A percentile compares a stretch with the other conserved stretches of the same genome.
phyloP scores from a whole-genome alignment of 2,113 vertebrate genomes.

The Syngnathus floridae region DNA sequence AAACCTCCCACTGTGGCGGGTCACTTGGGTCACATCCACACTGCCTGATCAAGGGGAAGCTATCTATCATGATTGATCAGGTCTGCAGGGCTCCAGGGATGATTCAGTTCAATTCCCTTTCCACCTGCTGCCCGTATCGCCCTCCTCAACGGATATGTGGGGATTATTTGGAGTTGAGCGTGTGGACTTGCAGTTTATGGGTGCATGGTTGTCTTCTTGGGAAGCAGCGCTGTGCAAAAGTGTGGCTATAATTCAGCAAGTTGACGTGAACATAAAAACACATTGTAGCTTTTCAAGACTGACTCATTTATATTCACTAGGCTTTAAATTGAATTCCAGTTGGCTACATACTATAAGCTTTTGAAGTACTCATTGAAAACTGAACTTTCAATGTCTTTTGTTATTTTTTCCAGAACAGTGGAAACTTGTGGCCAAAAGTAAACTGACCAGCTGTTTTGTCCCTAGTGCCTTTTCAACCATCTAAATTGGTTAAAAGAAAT shows the following conservation, averaged over 20 bases:
- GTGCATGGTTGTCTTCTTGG: neutral
- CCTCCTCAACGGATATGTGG: slow-evolving; percentile 28
- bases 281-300: neutral
- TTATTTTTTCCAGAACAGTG: neutral
- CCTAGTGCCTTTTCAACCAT: no score
- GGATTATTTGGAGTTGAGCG: slow-evolving; percentile 54
- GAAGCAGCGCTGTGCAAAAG: neutral
- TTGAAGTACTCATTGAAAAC: neutral
- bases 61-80: slow-evolving; percentile 59
- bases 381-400: neutral
- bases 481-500: no score
- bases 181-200: slow-evolving; percentile 37
- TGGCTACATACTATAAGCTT: neutral
- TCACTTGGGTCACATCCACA: slow-evolving; percentile 42
- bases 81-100: slow-evolving; percentile 47
- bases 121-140: slow-evolving; percentile 40
- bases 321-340: neutral
- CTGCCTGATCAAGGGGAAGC: slow-evolving; percentile 39
- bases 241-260: neutral
- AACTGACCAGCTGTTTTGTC: no score
- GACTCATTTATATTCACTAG: neutral
- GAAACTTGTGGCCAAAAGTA: no score
- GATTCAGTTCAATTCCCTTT: slow-evolving; percentile 28
- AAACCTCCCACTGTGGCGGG: slow-evolving; percentile 51
- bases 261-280: neutral